phyloP scores from a whole-genome alignment of 2,888 invertebrate genomes.

The Protodeltote pygarga region DNA sequence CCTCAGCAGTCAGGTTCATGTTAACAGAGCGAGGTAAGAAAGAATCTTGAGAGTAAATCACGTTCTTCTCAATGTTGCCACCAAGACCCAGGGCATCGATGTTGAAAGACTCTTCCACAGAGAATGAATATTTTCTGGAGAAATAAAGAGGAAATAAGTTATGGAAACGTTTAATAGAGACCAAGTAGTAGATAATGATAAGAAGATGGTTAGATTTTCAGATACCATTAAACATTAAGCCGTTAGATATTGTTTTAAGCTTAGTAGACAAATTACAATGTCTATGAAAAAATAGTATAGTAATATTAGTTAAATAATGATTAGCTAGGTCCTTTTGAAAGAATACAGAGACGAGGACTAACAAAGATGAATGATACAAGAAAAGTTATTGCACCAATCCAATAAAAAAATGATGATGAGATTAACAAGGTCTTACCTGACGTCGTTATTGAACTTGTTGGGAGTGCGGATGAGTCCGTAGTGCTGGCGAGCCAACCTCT shows the following conservation, averaged over 20 bases:
- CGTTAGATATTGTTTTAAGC: too few species aligned
- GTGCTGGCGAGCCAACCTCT: slow-evolving; percentile 85
- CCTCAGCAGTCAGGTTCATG: slow-evolving; percentile 91
- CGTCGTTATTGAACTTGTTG: slow-evolving; percentile 89
- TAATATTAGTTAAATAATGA: too few species aligned
- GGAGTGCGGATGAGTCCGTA: slow-evolving; percentile 85
- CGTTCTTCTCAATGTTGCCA: slow-evolving; percentile 89
- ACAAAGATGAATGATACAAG: too few species aligned
- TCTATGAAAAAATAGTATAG: too few species aligned
- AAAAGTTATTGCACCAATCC: too few species aligned
- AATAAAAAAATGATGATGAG: not conserved
- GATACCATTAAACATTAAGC: too few species aligned
- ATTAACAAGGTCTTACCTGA: slow-evolving; percentile 84
- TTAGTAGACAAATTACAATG: too few species aligned
- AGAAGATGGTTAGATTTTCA: too few species aligned
- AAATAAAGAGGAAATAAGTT: too few species aligned
- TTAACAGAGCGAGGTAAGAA: slow-evolving; percentile 91
- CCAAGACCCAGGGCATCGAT: slow-evolving; percentile 90
- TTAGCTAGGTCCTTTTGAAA: too few species aligned
- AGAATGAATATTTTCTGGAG: slow-evolving; percentile 91
- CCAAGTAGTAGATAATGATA: too few species aligned
- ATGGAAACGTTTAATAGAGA: too few species aligned
- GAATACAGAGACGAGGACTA: not conserved
- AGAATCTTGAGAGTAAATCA: slow-evolving; percentile 94
- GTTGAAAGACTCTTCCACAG: slow-evolving; percentile 91